phyloP scores from a whole-genome alignment of 2,888 invertebrate species.

The Pantelozetes paolii region DNA sequence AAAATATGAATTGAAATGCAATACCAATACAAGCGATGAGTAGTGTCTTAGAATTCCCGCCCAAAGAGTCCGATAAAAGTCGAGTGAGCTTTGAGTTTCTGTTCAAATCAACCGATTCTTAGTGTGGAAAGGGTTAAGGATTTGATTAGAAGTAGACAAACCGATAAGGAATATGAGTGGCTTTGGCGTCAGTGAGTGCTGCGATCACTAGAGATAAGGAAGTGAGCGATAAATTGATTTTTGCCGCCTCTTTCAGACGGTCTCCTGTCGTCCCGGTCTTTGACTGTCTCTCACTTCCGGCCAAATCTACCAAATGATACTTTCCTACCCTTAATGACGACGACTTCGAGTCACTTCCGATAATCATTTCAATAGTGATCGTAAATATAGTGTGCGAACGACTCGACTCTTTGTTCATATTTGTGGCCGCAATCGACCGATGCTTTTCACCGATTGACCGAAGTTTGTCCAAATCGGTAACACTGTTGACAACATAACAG shows the following conservation, averaged over 20 bases:
- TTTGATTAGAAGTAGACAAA: background rate
- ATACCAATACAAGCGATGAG: conserved; percentile 97
- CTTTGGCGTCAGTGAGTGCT: conserved; percentile 85
- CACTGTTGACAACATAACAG: conserved; percentile 95
- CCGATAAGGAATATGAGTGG: conserved; percentile 91
- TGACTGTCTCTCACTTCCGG: conserved; percentile 93
- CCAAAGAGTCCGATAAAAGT: conserved; percentile 91
- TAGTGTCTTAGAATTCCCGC: conserved; percentile 97
- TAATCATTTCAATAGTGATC: conserved; percentile 84
- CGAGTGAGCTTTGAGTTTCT: conserved; percentile 89
- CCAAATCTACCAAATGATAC: conserved; percentile 93
- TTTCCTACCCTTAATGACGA: conserved; percentile 74
- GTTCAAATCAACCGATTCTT: too few relatives aligned
- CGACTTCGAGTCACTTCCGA: conserved; percentile 45
- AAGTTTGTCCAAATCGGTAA: conserved; percentile 74
- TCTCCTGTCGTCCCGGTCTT: conserved; percentile 95
- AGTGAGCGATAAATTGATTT: conserved; percentile 93
- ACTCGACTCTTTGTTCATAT: conserved; percentile 98
- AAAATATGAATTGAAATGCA: too few relatives aligned
- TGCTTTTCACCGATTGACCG: conserved; percentile 40
- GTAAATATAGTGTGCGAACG: conserved; percentile 97
- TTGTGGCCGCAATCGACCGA: conserved; percentile 79
- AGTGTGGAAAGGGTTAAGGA: background rate
- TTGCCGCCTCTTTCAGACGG: conserved; percentile 88
- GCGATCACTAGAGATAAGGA: conserved; percentile 98